Conservation (phyloP, 2,113 vertebrate genomes). For the Dipodomys ordii region DNA sequence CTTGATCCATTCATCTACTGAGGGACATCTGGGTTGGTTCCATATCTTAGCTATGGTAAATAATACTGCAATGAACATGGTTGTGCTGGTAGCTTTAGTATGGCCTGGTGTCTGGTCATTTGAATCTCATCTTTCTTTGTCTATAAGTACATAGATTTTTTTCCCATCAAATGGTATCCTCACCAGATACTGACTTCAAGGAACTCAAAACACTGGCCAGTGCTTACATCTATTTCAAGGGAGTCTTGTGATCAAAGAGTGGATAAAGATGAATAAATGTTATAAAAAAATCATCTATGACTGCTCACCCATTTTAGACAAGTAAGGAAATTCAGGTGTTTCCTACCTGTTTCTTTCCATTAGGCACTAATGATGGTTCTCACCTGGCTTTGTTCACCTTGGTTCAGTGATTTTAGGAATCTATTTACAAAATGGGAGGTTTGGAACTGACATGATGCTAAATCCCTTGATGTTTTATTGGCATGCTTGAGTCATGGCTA, state of each 20-base stretch:
- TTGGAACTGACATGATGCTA: background rate
- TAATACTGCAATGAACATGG: too few relatives aligned
- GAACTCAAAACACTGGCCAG: slow-evolving; percentile 1
- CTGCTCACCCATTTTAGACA: background rate
- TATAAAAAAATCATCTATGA: background rate
- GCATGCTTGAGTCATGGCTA: slow-evolving; percentile 2
- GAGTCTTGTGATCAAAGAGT: background rate
- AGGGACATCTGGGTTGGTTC: too few relatives aligned
- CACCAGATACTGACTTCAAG: background rate
- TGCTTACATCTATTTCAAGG: slow-evolving; percentile 1
- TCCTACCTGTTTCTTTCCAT: background rate
- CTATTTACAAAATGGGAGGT: slow-evolving; percentile 37
- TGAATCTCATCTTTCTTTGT: background rate
- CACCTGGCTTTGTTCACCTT: background rate
- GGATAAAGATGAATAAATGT: background rate
- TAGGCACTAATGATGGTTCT: background rate
- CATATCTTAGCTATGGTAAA: too few relatives aligned
- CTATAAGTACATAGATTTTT: background rate
- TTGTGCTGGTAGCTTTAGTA: too few relatives aligned
- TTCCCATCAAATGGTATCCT: background rate
- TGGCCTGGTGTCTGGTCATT: too few relatives aligned
- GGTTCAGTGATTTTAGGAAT: slow-evolving; percentile 33
- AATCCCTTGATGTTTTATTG: slow-evolving; percentile 15
- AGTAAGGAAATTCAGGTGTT: background rate
- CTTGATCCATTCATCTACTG: too few relatives aligned